Percentiles rank a stretch among this genome's conserved stretches.
These are phyloP conservation scores for Perca schrenkii DNA, from an alignment of 2,113 vertebrate species.

Conservation along the genomic window DNA sequence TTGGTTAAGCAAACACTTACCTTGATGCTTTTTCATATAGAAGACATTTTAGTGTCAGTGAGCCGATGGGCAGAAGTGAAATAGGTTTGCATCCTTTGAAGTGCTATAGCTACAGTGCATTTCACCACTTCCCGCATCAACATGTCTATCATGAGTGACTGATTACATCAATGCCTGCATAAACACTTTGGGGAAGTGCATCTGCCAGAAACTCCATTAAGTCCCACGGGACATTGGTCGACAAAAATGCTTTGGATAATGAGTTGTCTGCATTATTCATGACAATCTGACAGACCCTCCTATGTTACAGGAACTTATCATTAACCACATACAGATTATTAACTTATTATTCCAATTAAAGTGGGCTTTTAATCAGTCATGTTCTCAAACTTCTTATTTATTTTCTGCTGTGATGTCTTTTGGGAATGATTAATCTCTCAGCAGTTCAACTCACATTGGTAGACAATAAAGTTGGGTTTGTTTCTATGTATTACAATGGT, in stretches of 20 bases:
- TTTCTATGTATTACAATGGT: neutral
- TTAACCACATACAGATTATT: constrained; percentile 62
- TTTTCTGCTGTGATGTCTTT: constrained; percentile 55
- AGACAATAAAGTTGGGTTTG: neutral
- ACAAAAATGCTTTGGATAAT: constrained; percentile 76
- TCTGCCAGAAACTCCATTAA: constrained; percentile 47
- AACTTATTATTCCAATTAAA: constrained; percentile 59
- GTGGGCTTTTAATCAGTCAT: constrained; percentile 60
- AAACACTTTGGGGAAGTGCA: constrained; percentile 57
- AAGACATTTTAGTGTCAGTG: neutral
- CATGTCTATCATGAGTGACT: constrained; percentile 55
- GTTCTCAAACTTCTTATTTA: constrained; percentile 48
- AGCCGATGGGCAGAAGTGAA: neutral
- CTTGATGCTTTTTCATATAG: constrained; percentile 6
- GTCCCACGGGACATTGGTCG: constrained; percentile 51
- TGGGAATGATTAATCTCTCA: constrained; percentile 58
- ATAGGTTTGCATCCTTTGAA: constrained; percentile 3
- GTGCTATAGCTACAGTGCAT: constrained; percentile 22
- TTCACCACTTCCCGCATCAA: constrained; percentile 35
- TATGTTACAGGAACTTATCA: constrained; percentile 67
- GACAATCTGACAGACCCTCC: constrained; percentile 66
- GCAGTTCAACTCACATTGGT: neutral
- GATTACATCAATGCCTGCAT: constrained; percentile 54
- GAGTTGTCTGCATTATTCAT: constrained; percentile 79
- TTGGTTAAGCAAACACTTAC: constrained; percentile 18